phyloP scores from a whole-genome alignment of 2,888 invertebrate genomes.

The Andrena trimmerana region DNA sequence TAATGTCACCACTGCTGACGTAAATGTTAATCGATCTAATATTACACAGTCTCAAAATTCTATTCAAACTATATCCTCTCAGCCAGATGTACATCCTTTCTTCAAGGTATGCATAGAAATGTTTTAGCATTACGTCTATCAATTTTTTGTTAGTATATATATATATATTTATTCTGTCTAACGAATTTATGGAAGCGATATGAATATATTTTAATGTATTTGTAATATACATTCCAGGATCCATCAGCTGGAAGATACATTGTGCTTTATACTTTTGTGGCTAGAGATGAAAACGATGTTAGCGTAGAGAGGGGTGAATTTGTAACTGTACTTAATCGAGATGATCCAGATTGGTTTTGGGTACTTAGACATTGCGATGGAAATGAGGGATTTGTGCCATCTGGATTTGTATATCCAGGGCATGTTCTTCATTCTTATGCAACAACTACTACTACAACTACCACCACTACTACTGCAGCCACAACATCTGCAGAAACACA shows the following conservation, averaged over 20 bases:
- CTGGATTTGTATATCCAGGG: slow-evolving; percentile 96
- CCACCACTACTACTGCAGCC: slow-evolving; percentile 76
- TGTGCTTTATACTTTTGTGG: slow-evolving; percentile 96
- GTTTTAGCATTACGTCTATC: not conserved
- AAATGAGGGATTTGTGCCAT: slow-evolving; percentile 98
- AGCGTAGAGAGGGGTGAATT: slow-evolving; percentile 97
- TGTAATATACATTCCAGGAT: slow-evolving; percentile 86
- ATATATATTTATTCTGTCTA: too few species aligned
- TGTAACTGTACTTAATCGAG: slow-evolving; percentile 97
- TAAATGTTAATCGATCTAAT: slow-evolving; percentile 83
- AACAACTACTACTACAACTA: slow-evolving; percentile 79
- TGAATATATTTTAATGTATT: slow-evolving; percentile 3
- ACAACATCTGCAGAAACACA: slow-evolving; percentile 79
- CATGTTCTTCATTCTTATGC: slow-evolving; percentile 83
- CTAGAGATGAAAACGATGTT: slow-evolving; percentile 97
- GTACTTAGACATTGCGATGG: slow-evolving; percentile 94
- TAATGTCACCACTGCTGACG: slow-evolving; percentile 85
- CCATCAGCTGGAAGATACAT: slow-evolving; percentile 94
- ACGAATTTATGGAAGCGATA: not conserved
- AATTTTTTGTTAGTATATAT: not conserved
- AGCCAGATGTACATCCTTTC: slow-evolving; percentile 87
- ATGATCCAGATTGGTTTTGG: slow-evolving; percentile 99
- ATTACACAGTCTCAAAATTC: slow-evolving; percentile 86
- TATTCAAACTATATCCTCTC: slow-evolving; percentile 85
- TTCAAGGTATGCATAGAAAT: slow-evolving; percentile 85